These are phyloP conservation scores for Pseudorhombus dupliciocellatus DNA, from an alignment of 2,113 vertebrate genomes.

Conservation along the genomic window DNA sequence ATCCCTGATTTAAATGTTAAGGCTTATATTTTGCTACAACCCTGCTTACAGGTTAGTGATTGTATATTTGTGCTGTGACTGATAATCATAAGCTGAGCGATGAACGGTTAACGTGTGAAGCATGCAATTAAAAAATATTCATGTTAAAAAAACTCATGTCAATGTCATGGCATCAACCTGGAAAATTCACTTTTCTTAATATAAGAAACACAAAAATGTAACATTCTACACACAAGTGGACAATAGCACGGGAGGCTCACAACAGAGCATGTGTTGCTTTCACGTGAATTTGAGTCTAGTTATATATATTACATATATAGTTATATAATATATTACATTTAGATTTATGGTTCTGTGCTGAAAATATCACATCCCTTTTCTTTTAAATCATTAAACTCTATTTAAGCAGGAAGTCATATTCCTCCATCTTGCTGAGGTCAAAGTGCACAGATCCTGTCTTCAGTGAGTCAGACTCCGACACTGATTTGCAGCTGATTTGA, in stretches of 20 bases:
- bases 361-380: too few species aligned
- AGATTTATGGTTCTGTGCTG: too few species aligned
- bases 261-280: not conserved
- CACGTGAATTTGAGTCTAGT: too few species aligned
- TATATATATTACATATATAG: too few species aligned
- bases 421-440: not conserved
- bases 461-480: not conserved
- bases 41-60: not conserved
- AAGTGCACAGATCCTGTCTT: not conserved
- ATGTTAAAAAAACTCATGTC: not conserved
- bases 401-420: not conserved
- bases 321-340: not conserved
- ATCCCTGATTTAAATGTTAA: not conserved
- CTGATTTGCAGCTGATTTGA: not conserved
- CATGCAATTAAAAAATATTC: not conserved
- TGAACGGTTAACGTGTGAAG: not conserved
- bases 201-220: conserved; percentile 75
- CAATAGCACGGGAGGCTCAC: not conserved
- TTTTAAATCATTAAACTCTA: too few species aligned
- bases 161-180: conserved; percentile 1
- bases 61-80: not conserved
- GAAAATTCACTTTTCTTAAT: conserved; percentile 76
- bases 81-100: not conserved
- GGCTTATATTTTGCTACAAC: not conserved
- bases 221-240: not conserved